Conservation (phyloP, 1,140 invertebrate species). For the Aleiodes sp. region DNA sequence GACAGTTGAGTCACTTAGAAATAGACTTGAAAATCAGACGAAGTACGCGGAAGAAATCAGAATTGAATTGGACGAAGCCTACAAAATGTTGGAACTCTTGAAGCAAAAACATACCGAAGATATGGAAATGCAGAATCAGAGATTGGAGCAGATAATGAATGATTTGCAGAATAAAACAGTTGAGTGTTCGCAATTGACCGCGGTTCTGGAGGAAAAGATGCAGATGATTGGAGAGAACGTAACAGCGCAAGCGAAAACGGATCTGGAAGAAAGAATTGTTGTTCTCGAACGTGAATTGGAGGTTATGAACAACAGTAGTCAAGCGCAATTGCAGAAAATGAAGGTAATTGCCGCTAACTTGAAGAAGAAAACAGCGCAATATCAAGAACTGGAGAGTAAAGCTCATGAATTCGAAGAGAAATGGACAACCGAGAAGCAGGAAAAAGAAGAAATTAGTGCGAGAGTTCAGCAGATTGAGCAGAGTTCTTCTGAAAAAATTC, state of each 20-base stretch:
- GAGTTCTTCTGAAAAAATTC: slow-evolving; percentile 7
- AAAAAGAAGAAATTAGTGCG: slow-evolving; percentile 52
- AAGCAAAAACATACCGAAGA: slow-evolving; percentile 52
- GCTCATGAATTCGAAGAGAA: slow-evolving; percentile 51
- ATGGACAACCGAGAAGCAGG: slow-evolving; percentile 50
- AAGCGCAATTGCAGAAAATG: slow-evolving; percentile 72
- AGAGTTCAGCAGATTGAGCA: slow-evolving; percentile 47
- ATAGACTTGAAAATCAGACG: slow-evolving; percentile 47
- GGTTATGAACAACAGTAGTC: slow-evolving; percentile 44
- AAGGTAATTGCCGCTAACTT: slow-evolving; percentile 79
- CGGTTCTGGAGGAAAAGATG: slow-evolving; percentile 11
- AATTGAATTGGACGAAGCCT: slow-evolving; percentile 61
- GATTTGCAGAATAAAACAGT: slow-evolving; percentile 26
- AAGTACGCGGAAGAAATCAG: slow-evolving; percentile 52
- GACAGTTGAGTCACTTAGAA: slow-evolving; percentile 18
- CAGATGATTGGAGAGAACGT: slow-evolving; percentile 32
- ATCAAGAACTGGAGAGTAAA: slow-evolving; percentile 72
- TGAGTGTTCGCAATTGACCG: slow-evolving; percentile 25
- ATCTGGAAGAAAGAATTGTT: not conserved
- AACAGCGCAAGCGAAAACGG: not conserved
- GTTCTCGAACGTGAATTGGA: not conserved
- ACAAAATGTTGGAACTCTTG: slow-evolving; percentile 65
- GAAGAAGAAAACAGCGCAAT: slow-evolving; percentile 75
- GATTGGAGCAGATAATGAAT: slow-evolving; percentile 41
- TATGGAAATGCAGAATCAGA: slow-evolving; percentile 45